phyloP scores from a whole-genome alignment of 2,113 vertebrate genomes.

The Stegastes partitus region DNA sequence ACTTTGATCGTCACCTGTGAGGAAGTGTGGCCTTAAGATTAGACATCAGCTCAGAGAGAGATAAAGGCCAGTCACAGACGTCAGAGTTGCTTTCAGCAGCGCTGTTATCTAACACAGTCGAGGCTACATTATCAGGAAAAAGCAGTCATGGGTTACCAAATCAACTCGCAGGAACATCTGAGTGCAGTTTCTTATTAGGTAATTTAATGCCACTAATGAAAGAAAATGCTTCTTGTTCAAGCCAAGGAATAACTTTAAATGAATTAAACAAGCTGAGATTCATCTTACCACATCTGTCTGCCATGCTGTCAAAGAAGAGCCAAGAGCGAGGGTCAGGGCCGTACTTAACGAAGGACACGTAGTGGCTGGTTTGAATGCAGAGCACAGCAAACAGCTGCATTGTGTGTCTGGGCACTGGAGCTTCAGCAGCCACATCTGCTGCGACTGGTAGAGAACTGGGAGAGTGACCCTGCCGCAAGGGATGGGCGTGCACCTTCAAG shows the following conservation, averaged over 20 bases:
- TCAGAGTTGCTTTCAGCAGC: constrained; percentile 41
- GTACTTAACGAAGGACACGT: constrained; percentile 87
- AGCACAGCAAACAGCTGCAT: constrained; percentile 87
- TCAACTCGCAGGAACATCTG: constrained; percentile 8
- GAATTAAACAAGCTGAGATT: neutral
- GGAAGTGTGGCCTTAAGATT: constrained; percentile 41
- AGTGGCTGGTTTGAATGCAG: constrained; percentile 89
- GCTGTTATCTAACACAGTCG: constrained; percentile 48
- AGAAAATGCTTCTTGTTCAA: neutral
- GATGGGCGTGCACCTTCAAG: constrained; percentile 81
- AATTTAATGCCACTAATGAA: neutral
- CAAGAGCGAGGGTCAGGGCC: constrained; percentile 80
- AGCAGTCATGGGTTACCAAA: constrained; percentile 5
- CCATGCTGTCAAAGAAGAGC: constrained; percentile 90
- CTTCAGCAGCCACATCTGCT: constrained; percentile 1
- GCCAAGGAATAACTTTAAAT: neutral
- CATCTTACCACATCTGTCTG: constrained; percentile 83
- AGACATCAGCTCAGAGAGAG: constrained; percentile 51
- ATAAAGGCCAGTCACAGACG: constrained; percentile 49
- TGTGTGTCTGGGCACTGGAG: constrained; percentile 56
- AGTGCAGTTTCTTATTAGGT: neutral
- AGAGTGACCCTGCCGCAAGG: constrained; percentile 70
- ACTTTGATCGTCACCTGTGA: constrained; percentile 80
- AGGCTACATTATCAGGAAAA: constrained; percentile 45
- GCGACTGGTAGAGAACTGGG: constrained; percentile 62